phyloP scores from a whole-genome alignment of 2,797 vertebrate species.

The Rallus crepitans region DNA sequence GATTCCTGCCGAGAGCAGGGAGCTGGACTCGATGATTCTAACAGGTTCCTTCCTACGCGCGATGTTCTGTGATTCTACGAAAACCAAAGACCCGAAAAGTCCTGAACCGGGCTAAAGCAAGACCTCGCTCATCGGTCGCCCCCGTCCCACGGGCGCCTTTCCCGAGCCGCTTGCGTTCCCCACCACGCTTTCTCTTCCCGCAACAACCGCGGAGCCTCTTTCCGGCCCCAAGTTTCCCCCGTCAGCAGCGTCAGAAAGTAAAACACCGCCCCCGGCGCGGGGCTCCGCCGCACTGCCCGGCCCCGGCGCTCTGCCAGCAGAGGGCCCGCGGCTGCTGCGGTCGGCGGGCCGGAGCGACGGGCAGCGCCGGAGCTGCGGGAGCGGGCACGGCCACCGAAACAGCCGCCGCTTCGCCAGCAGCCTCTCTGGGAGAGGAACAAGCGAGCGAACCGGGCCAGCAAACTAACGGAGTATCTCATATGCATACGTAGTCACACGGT shows the following conservation, averaged over 20 bases:
- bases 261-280: rapidly evolving
- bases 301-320: background rate
- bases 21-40: too few species aligned
- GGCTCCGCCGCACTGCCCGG: too few species aligned
- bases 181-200: rapidly evolving
- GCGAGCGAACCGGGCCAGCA: background rate
- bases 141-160: rapidly evolving
- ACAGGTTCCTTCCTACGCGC: too few species aligned
- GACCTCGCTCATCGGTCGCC: background rate
- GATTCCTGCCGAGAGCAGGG: too few species aligned
- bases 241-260: background rate
- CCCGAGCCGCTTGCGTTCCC: rapidly evolving
- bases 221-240: rapidly evolving
- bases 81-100: too few species aligned
- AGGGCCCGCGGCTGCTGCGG: background rate
- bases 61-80: too few species aligned
- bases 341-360: too few species aligned
- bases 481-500: rapidly evolving
- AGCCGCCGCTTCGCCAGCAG: too few species aligned
- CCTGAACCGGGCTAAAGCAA: background rate
- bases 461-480: rapidly evolving
- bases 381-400: too few species aligned
- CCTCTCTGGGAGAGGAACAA: background rate
- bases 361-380: too few species aligned
- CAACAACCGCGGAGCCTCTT: background rate